Base-by-base conservation (phyloP, 2,888 invertebrate genomes). In the Meteorus colon region DNA sequence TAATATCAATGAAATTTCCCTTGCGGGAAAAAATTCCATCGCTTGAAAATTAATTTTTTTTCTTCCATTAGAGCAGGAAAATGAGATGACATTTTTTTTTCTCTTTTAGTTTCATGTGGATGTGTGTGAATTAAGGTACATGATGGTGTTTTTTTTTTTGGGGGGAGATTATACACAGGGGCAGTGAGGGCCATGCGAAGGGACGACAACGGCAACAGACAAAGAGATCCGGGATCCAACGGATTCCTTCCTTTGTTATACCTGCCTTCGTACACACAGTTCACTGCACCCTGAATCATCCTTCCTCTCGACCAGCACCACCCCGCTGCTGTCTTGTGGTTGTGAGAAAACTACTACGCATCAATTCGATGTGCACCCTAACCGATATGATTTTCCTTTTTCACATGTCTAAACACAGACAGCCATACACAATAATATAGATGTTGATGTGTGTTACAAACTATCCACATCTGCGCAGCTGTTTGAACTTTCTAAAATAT, bases 1-100 rank as follows among this genome's bases (percentile, higher is more conserved):
- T 12, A 41, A 48, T 2, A 48, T 1, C 2, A 48, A 48, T n/a
- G 16, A 48, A 48, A 4, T n/a, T 48, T 85, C 81, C 81, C 84
- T 82, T 63, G 63, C 19, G 31, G 51, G 27, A 72, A 63, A 51
- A 66, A 37, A 55, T 41, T 41, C 41, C 8, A 41, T 12, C 12
- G 41, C 12, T 41, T 41, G 41, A 12, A 41, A 41, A 41, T 41
- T 41, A 41, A 4, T 41, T 41, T 12, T 12, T 12, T 12, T 10
- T 41, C 2, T 8, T 2, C 41, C 12, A 41, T 41, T 12, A 41
- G 41, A 12, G 34, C 0, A 8, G 6, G 12, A 41, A 12, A 12
- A 41, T 41, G 8, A 8, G 41, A 12, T 2, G 12, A 12, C 8
- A 41, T 8, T 41, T 12, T 41, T 41, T 12, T 12, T 12, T 41